Evolutionary conservation across 1,140 invertebrate genomes (phyloP).

Genomic region (Drosophila oshimai): DNA sequence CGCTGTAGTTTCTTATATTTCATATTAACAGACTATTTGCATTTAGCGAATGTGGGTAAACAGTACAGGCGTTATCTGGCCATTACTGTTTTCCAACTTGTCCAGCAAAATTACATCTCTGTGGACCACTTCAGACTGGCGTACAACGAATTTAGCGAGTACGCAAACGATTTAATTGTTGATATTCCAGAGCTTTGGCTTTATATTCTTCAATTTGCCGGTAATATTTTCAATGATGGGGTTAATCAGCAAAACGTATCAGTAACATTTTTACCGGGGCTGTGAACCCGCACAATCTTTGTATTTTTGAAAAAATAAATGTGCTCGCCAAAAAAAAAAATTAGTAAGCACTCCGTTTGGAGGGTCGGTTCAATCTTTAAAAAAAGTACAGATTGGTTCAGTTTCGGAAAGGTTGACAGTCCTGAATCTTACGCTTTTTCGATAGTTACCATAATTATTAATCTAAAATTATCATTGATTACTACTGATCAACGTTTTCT

Average conservation of each 20-base stretch:
- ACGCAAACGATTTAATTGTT: slow-evolving; percentile 87
- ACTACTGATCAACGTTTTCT: neutral
- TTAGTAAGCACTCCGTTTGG: too few species aligned
- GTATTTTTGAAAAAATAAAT: too few species aligned
- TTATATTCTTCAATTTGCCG: slow-evolving; percentile 87
- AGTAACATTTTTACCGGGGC: too few species aligned
- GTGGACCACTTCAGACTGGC: slow-evolving; percentile 82
- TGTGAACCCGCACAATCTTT: too few species aligned
- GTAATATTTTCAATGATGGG: slow-evolving; percentile 73
- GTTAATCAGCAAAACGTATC: neutral
- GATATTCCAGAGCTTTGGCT: slow-evolving; percentile 90
- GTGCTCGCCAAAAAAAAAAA: too few species aligned
- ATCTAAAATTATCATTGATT: neutral
- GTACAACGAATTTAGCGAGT: slow-evolving; percentile 84
- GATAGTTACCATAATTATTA: too few species aligned
- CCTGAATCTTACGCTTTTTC: too few species aligned
- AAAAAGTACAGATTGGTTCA: too few species aligned
- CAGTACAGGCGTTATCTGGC: slow-evolving; percentile 77
- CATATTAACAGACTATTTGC: slow-evolving; percentile 75
- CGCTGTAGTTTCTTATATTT: slow-evolving; percentile 70
- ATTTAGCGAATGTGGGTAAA: slow-evolving; percentile 82
- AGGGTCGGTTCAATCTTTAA: too few species aligned
- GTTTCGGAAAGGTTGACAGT: too few species aligned
- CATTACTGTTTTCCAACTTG: slow-evolving; percentile 76
- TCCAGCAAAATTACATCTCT: slow-evolving; percentile 76